These are phyloP conservation scores for Pterobdella sp. DNA, from an alignment of 2,888 invertebrate genomes.

Conservation along the genomic window DNA sequence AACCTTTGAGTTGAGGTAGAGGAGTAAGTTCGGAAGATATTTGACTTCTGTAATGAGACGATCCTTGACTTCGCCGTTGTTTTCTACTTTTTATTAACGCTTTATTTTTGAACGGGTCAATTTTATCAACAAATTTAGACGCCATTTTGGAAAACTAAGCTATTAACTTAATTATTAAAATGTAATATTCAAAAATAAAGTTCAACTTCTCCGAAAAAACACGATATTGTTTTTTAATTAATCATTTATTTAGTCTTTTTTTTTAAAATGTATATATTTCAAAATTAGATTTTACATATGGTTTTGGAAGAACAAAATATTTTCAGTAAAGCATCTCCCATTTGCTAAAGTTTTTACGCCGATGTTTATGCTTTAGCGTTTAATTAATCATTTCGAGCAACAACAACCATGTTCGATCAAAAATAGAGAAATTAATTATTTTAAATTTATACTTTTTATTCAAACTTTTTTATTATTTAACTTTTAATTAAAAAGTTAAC, in stretches of 20 bases:
- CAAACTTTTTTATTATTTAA: too few species aligned
- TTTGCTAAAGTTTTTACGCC: slow-evolving; percentile 11
- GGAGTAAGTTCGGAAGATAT: slow-evolving; percentile 94
- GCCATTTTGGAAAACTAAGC: slow-evolving; percentile 34
- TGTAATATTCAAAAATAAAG: background rate
- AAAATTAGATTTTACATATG: too few species aligned
- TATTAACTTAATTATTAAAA: background rate
- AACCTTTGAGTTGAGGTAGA: slow-evolving; percentile 93
- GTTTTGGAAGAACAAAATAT: too few species aligned
- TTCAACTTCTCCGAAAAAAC: background rate
- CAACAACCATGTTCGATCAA: too few species aligned
- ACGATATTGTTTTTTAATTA: background rate
- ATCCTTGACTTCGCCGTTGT: slow-evolving; percentile 96
- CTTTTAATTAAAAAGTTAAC: too few species aligned
- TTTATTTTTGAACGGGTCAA: slow-evolving; percentile 55
- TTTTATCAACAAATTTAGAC: slow-evolving; percentile 36
- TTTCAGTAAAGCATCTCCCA: background rate
- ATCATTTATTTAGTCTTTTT: background rate
- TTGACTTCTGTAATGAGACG: slow-evolving; percentile 93
- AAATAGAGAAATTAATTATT: too few species aligned
- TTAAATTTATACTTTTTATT: too few species aligned
- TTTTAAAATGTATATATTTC: too few species aligned
- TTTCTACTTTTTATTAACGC: slow-evolving; percentile 97
- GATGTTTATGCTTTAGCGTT: background rate
- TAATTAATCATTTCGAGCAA: background rate